These are phyloP conservation scores for Lepidocyrtinus sp. DNA, from an alignment of 2,888 invertebrate species.

Conservation along the genomic window DNA sequence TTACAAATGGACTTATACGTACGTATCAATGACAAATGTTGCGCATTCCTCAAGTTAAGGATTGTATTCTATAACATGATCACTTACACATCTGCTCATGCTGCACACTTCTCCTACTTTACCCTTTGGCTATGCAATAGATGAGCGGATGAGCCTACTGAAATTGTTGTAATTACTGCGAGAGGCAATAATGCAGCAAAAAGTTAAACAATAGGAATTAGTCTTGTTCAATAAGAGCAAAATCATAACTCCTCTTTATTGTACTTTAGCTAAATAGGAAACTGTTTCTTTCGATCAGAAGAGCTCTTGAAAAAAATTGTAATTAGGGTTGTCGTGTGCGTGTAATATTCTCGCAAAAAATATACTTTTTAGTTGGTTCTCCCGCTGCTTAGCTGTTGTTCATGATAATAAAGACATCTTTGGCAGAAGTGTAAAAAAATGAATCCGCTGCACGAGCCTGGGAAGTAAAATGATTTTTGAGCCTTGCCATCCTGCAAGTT, in stretches of 20 bases:
- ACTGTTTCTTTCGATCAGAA: background rate
- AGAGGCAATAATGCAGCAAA: slow-evolving; percentile 3
- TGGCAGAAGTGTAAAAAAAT: slow-evolving; percentile 40
- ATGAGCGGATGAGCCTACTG: no score
- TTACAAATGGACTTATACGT: no score
- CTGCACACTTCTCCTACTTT: no score
- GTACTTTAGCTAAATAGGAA: background rate
- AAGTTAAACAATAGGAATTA: slow-evolving; percentile 11
- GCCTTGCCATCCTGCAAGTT: no score
- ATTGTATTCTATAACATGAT: no score
- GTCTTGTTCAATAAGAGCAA: background rate
- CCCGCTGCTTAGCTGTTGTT: no score
- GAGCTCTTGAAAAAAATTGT: background rate
- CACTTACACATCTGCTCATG: no score
- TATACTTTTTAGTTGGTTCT: slow-evolving; percentile 23
- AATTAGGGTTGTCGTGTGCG: slow-evolving; percentile 55
- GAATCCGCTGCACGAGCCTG: background rate
- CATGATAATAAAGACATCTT: slow-evolving; percentile 49
- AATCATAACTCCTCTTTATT: background rate
- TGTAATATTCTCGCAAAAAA: slow-evolving; percentile 42
- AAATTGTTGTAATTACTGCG: background rate
- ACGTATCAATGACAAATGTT: slow-evolving; percentile 5
- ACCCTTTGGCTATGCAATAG: no score
- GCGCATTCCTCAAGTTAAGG: no score
- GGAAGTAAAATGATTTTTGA: no score